Evolutionary conservation across 2,888 invertebrate genomes (phyloP).

Genomic region (Alitta virens): DNA sequence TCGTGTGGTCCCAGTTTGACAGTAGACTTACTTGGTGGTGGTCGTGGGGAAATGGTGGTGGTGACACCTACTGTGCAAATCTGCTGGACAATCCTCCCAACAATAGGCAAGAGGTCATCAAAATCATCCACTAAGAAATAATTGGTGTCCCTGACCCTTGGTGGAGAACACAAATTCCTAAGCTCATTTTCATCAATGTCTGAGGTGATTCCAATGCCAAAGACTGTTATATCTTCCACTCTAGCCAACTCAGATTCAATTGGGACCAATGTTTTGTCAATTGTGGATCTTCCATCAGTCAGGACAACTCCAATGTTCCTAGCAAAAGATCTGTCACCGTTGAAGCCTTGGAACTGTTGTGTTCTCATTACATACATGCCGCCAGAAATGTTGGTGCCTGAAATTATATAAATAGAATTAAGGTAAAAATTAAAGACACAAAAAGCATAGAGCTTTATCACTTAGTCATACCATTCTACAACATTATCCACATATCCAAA

Average conservation of each 20-base stretch:
- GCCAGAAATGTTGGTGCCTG: slow-evolving; percentile 9
- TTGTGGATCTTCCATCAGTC: slow-evolving; percentile 9
- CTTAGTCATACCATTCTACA: too few species aligned
- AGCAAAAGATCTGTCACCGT: slow-evolving; percentile 3
- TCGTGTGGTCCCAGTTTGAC: too few species aligned
- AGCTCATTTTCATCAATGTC: background rate
- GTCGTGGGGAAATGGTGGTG: too few species aligned
- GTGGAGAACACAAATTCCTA: background rate
- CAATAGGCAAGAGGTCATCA: too few species aligned
- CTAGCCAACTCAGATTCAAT: background rate
- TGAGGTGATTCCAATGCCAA: slow-evolving; percentile 8
- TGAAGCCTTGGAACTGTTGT: slow-evolving; percentile 7
- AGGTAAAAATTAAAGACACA: too few species aligned
- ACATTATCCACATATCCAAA: too few species aligned
- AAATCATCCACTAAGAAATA: too few species aligned
- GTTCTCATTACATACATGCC: background rate
- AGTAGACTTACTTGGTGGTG: too few species aligned
- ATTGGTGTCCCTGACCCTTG: background rate
- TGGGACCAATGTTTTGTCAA: slow-evolving; percentile 2
- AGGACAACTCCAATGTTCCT: slow-evolving; percentile 3
- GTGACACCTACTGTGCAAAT: too few species aligned
- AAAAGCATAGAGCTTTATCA: too few species aligned
- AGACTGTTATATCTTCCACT: background rate
- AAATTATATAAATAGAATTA: too few species aligned
- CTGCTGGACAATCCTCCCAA: too few species aligned